Evolutionary conservation across 2,797 vertebrate species (phyloP).

Genomic region (Pangasius sanitwongsei): DNA sequence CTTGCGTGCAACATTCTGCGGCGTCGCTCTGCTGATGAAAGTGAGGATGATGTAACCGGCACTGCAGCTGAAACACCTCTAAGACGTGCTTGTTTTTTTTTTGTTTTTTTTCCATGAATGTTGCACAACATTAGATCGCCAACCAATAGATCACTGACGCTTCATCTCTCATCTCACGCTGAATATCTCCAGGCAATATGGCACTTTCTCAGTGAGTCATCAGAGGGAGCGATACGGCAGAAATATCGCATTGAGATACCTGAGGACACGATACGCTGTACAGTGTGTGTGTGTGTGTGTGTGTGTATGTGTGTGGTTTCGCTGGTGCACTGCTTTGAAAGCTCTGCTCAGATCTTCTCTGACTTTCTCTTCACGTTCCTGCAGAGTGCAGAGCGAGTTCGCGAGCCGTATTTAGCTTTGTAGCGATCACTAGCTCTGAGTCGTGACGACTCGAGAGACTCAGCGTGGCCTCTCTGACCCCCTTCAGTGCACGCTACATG

Average conservation of each 20-base stretch:
- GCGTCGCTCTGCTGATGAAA: background rate
- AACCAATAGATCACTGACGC: constrained; percentile 11
- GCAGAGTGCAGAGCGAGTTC: background rate
- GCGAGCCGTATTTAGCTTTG: constrained; percentile 24
- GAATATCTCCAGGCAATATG: constrained; percentile 26
- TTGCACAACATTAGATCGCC: constrained; percentile 29
- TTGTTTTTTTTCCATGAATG: background rate
- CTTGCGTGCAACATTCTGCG: background rate
- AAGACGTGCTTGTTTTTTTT: background rate
- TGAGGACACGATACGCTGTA: background rate
- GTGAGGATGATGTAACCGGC: constrained; percentile 23
- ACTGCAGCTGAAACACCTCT: background rate
- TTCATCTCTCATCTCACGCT: constrained; percentile 18
- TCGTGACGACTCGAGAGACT: constrained; percentile 43
- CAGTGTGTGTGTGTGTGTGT: background rate
- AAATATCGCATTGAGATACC: background rate
- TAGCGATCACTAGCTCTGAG: constrained; percentile 6
- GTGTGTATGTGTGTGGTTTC: background rate
- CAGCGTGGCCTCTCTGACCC: constrained; percentile 31
- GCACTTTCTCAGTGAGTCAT: constrained; percentile 26
- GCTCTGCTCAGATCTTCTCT: background rate
- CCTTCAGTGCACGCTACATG: constrained; percentile 33
- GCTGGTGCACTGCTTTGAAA: background rate
- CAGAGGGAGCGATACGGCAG: background rate
- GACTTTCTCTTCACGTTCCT: constrained; percentile 5